phyloP scores from a whole-genome alignment of 2,888 invertebrate genomes.

The Lissonota sp. region DNA sequence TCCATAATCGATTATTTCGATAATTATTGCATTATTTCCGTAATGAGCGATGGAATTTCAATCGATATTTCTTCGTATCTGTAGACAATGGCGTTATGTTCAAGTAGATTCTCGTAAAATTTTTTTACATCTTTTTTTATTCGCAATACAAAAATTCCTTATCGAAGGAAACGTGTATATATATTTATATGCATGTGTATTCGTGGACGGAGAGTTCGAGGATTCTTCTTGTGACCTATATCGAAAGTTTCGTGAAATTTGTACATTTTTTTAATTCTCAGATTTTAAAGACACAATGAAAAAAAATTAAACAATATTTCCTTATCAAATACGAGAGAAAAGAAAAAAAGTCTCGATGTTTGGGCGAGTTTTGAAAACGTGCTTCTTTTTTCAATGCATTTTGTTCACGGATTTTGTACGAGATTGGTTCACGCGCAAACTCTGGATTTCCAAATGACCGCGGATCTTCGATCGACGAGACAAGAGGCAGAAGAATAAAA shows the following conservation, averaged over 20 bases:
- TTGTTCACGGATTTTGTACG: constrained; percentile 25
- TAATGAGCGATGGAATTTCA: too few species aligned
- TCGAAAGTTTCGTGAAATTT: background rate
- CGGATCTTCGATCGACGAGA: too few species aligned
- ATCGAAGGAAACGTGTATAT: constrained; percentile 17
- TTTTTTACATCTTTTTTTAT: constrained; percentile 36
- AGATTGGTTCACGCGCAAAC: constrained; percentile 20
- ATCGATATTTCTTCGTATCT: too few species aligned
- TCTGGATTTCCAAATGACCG: too few species aligned
- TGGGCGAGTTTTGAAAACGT: background rate
- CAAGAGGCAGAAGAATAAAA: constrained; percentile 6
- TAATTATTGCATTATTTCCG: too few species aligned
- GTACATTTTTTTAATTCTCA: background rate
- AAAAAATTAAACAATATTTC: constrained; percentile 27
- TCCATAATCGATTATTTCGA: too few species aligned
- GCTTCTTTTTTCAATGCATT: background rate
- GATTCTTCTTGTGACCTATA: background rate
- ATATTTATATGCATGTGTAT: background rate
- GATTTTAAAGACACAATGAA: background rate
- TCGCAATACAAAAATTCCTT: constrained; percentile 51
- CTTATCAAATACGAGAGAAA: constrained; percentile 36
- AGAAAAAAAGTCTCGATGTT: background rate
- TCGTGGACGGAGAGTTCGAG: background rate
- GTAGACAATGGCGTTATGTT: too few species aligned
- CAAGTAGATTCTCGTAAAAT: too few species aligned